These are phyloP conservation scores for Trachelipus rathkii DNA, from an alignment of 1,140 invertebrate genomes.

Conservation along the genomic window DNA sequence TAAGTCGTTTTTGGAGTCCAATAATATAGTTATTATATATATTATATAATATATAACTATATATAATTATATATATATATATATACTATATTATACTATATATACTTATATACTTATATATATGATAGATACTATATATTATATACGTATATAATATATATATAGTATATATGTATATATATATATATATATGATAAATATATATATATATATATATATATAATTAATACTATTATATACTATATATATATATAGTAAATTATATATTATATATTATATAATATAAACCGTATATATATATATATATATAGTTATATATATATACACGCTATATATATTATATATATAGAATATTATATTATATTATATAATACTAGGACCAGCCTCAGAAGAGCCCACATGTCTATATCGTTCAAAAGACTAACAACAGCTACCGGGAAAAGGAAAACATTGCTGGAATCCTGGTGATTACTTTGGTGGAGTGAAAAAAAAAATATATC, in stretches of 20 bases:
- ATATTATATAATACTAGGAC: constrained; percentile 5
- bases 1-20: no score
- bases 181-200: not conserved
- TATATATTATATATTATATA: no score
- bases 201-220: not conserved
- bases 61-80: constrained; percentile 15
- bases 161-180: constrained; percentile 15
- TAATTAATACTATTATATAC: no score
- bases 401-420: no score
- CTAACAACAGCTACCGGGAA: no score
- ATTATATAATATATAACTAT: no score
- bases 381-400: no score
- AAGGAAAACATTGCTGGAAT: no score
- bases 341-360: not conserved
- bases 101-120: not conserved
- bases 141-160: no score
- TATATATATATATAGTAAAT: constrained; percentile 11
- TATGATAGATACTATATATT: not conserved
- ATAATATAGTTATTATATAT: not conserved
- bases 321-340: constrained; percentile 3
- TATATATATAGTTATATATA: not conserved
- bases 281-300: constrained; percentile 15
- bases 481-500: no score
- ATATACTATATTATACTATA: constrained; percentile 10
- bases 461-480: no score